These are phyloP conservation scores for Tapera naevia DNA, from an alignment of 2,797 vertebrate genomes.

Conservation along the genomic window DNA sequence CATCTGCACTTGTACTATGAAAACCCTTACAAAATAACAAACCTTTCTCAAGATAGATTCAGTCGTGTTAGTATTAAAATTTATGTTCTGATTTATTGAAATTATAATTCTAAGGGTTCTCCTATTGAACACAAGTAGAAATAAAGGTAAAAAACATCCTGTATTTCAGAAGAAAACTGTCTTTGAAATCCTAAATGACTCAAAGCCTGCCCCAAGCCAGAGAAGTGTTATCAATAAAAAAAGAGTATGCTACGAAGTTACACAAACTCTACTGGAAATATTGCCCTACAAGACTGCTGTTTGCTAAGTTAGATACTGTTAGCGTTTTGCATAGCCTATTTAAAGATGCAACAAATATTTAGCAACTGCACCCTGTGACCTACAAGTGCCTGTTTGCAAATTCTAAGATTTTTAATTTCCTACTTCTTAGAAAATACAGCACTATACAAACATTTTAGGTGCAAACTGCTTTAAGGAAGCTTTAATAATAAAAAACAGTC, in stretches of 20 bases:
- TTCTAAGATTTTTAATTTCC: neutral
- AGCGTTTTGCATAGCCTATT: neutral
- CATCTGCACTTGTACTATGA: neutral
- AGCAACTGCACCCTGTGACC: neutral
- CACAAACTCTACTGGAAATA: neutral
- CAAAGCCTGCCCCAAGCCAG: neutral
- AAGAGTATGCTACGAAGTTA: neutral
- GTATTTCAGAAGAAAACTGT: neutral
- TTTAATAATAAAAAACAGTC: neutral
- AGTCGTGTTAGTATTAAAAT: neutral
- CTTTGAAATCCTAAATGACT: neutral
- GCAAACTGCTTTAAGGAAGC: neutral
- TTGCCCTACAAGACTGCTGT: neutral
- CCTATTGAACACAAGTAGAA: neutral
- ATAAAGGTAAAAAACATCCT: neutral
- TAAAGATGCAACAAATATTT: neutral
- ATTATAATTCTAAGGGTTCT: neutral
- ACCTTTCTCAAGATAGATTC: neutral
- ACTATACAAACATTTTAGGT: neutral
- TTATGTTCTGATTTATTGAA: neutral
- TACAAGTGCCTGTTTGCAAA: neutral
- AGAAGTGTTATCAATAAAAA: neutral
- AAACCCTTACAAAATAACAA: neutral
- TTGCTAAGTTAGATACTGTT: neutral
- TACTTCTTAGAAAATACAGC: neutral